Percentiles rank a stretch among this genome's conserved stretches.
These are phyloP conservation scores for Phenganax stokvisi DNA, from an alignment of 92 coral and sea anemone genomes.

Conservation along the genomic window DNA sequence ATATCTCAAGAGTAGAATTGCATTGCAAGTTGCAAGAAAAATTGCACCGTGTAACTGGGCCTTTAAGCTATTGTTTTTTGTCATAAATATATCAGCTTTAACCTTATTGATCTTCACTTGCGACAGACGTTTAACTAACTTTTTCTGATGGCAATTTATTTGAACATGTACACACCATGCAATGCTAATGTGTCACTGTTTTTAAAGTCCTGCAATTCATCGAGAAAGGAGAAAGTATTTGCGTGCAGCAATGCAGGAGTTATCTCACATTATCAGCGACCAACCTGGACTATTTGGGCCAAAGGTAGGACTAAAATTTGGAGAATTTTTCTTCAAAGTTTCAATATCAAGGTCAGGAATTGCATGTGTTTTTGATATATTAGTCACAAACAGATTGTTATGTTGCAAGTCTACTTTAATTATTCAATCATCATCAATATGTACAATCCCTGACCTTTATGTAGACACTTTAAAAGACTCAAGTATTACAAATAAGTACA, in stretches of 20 bases:
- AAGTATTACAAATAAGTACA: neutral
- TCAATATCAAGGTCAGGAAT: too few relatives aligned
- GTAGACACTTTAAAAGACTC: too few relatives aligned
- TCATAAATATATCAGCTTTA: neutral
- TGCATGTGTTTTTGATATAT: too few relatives aligned
- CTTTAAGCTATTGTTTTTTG: neutral
- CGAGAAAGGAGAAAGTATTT: conserved; percentile 86
- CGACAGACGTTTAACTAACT: neutral
- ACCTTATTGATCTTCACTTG: too few relatives aligned
- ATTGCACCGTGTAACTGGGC: too few relatives aligned
- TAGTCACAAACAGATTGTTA: too few relatives aligned
- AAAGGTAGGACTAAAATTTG: conserved; percentile 51
- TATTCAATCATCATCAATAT: too few relatives aligned
- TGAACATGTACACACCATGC: neutral
- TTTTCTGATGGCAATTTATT: neutral
- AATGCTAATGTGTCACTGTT: neutral
- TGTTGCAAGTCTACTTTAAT: too few relatives aligned
- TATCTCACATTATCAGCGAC: conserved; percentile 79
- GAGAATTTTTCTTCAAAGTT: too few relatives aligned
- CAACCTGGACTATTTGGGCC: conserved; percentile 99
- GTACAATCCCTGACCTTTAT: too few relatives aligned
- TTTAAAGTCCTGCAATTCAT: conserved; percentile 66
- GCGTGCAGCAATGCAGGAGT: conserved; percentile 71
- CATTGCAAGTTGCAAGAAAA: too few relatives aligned
- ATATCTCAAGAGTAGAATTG: too few relatives aligned